A percentile compares a stretch with the other conserved stretches of the same genome.
Evolutionary conservation across 2,113 vertebrate genomes (phyloP).

Genomic region (Solea senegalensis): DNA sequence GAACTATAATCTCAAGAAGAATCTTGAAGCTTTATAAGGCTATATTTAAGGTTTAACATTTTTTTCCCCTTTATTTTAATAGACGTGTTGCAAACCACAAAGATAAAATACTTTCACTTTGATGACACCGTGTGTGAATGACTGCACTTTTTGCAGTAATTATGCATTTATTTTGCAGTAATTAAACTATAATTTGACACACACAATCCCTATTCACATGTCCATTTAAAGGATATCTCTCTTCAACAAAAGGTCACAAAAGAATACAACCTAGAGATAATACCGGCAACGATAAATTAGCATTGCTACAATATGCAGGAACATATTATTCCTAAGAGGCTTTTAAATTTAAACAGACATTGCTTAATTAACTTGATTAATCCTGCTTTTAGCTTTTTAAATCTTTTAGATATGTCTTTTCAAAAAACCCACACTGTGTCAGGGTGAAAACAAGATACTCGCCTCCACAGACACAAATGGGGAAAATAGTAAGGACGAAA

Average conservation of each 20-base stretch:
- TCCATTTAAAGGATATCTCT: conserved; percentile 11
- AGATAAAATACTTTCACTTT: not conserved
- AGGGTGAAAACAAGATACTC: conserved; percentile 44
- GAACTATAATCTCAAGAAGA: not conserved
- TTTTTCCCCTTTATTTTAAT: not conserved
- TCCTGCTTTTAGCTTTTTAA: conserved; percentile 34
- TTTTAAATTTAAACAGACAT: conserved; percentile 14
- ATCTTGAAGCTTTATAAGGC: conserved; percentile 6
- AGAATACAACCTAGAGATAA: conserved; percentile 21
- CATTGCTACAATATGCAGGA: conserved; percentile 14
- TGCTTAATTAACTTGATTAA: conserved; percentile 33
- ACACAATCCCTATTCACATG: conserved; percentile 6
- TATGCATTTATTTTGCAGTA: too few relatives aligned
- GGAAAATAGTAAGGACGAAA: not conserved
- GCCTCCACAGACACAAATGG: conserved; percentile 28
- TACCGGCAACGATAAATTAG: not conserved
- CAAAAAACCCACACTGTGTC: conserved; percentile 36
- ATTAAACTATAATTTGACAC: too few relatives aligned
- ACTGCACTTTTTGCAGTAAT: too few relatives aligned
- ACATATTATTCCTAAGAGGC: conserved; percentile 2
- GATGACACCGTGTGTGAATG: not conserved
- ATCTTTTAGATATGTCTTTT: conserved; percentile 35
- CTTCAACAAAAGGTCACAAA: conserved; percentile 1
- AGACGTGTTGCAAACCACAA: not conserved
- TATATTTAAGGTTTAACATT: not conserved